Percentiles rank a stretch among this genome's conserved stretches.
Evolutionary conservation across 2,113 vertebrate species (phyloP).

Genomic region (Tricholaema leucomelas): DNA sequence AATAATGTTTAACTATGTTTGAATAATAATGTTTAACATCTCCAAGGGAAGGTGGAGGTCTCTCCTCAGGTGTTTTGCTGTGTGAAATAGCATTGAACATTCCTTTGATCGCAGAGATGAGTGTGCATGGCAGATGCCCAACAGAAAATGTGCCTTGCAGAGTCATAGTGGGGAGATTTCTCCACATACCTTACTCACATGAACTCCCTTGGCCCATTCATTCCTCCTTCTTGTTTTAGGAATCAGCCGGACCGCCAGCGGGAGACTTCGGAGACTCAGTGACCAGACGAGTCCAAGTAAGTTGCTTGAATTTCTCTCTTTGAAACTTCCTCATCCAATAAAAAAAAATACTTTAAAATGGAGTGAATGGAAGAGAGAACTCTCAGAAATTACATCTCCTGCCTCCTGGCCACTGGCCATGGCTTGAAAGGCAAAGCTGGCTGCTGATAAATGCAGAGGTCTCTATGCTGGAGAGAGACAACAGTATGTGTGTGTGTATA

Average conservation of each 20-base stretch:
- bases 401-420: not conserved
- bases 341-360: not conserved
- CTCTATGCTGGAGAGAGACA: not conserved
- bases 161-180: not conserved
- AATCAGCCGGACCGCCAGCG: slow-evolving; percentile 69
- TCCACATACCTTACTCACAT: rapidly evolving
- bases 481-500: rapidly evolving
- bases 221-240: slow-evolving; percentile 53
- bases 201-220: not conserved
- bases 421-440: not conserved
- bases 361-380: not conserved
- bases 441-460: not conserved
- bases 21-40: not conserved
- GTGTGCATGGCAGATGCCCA: not conserved
- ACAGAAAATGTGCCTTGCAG: not conserved
- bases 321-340: not conserved
- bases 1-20: not conserved
- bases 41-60: not conserved
- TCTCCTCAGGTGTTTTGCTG: not conserved
- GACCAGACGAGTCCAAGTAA: slow-evolving; percentile 71
- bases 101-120: rapidly evolving
- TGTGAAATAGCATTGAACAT: not conserved
- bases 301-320: not conserved
- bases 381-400: not conserved
- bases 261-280: slow-evolving; percentile 68